These are phyloP conservation scores for Sparus aurata DNA, from an alignment of 2,797 vertebrate species.

Conservation along the genomic window DNA sequence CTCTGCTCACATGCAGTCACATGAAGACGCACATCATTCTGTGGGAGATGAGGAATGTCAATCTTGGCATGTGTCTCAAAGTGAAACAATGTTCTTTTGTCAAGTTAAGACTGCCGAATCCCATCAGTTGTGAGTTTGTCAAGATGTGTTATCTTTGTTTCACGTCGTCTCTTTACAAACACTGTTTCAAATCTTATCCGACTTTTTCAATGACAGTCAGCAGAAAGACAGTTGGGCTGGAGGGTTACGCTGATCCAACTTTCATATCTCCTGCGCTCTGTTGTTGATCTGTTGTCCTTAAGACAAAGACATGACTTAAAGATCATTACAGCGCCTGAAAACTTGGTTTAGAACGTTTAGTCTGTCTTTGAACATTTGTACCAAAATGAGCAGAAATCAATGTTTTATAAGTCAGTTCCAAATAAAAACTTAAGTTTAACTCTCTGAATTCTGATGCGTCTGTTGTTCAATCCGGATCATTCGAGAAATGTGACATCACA, in stretches of 20 bases:
- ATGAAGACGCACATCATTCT: not conserved
- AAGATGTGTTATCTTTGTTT: conserved; percentile 3
- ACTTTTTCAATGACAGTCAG: not conserved
- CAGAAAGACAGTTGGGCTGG: not conserved
- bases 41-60: conserved; percentile 28
- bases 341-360: not conserved
- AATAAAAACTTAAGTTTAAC: not conserved
- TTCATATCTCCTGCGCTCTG: not conserved
- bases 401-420: no score
- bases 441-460: not conserved
- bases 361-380: not conserved
- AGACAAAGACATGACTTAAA: not conserved
- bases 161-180: not conserved
- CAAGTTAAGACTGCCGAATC: conserved; percentile 9
- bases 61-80: conserved; percentile 14
- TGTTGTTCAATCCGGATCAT: not conserved
- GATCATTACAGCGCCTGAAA: not conserved
- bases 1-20: not conserved
- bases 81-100: conserved; percentile 54
- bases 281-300: not conserved
- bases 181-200: conserved; percentile 12
- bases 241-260: not conserved
- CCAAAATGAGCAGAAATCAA: not conserved
- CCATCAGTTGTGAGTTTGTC: not conserved
- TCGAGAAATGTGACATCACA: not conserved